Evolutionary conservation across 2,888 invertebrate species (phyloP), one percentile per base, ranked within the genome.

Genomic region (Tetragonisca angustula): DNA sequence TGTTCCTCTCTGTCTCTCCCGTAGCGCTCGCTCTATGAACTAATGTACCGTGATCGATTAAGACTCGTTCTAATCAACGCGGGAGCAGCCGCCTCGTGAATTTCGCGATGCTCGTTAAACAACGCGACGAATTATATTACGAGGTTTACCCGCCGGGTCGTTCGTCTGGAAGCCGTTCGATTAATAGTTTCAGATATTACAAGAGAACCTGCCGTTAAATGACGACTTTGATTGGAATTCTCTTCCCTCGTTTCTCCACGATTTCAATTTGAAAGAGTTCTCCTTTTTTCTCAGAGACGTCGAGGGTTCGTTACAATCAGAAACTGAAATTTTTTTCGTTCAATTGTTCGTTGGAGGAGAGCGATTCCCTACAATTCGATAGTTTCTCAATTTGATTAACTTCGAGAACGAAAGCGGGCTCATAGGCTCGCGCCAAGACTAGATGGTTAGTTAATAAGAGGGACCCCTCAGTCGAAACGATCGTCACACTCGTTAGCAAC

Each of bases 401-500:
- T 73, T 15, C 13, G 43, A 56, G 2, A 52, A 74, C 17, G 43
- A 4, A 50, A 32, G 32, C 50, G 4, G 9, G 17, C 59, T 32
- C 50, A 61, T 24, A 56, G 68, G 19, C 24, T n/a, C 36, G n/a
- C 15, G 59, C 32, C 36, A 36, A 73, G 61, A 50, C 70, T n/a
- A 27, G 61, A 73, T 43, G 76, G 64, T 83, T 56, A 56, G n/a
- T 32, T 72, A 82, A 82, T 62, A 78, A 78, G 83, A 74, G 62
- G 76, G 76, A 54, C 76, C 78, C 78, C 79, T 79, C 65, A 56
- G 78, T 74, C 82, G 79, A 80, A 78, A 79, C 79, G 84, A 87
- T 89, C 81, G 81, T 86, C 83, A 65, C 79, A 82, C 85, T 85
- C 80, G 84, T 88, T 88, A 85, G 79, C 70, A 87, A 86, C 78